Conservation (phyloP, 2,113 vertebrate species). For the Centropus bengalensis region DNA sequence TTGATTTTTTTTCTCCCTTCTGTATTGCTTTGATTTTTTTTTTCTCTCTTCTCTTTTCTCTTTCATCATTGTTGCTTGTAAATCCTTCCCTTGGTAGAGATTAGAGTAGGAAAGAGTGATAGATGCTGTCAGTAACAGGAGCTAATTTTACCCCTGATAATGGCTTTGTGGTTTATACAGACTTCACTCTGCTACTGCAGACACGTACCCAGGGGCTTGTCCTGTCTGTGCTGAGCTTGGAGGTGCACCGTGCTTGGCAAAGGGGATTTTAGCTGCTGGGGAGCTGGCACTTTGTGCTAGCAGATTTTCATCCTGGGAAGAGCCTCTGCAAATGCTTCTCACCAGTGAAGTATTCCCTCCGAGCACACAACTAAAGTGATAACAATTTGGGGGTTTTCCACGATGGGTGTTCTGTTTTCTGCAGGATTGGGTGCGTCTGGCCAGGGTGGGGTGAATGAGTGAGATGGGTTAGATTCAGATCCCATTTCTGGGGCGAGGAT, state of each 20-base stretch:
- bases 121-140: slow-evolving; percentile 71
- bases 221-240: background rate
- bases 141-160: slow-evolving; percentile 76
- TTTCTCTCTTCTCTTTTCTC: background rate
- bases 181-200: background rate
- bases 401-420: background rate
- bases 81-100: slow-evolving; percentile 76
- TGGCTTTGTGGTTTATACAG: slow-evolving; percentile 56
- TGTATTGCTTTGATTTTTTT: slow-evolving; percentile 51
- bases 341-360: background rate
- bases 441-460: rapidly evolving
- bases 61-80: slow-evolving; percentile 73
- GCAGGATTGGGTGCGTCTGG: rapidly evolving
- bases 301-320: background rate
- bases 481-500: background rate
- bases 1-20: slow-evolving; percentile 42
- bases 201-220: background rate
- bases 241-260: background rate
- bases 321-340: background rate
- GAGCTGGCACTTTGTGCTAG: background rate
- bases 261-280: background rate
- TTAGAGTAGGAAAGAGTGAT: slow-evolving; percentile 73
- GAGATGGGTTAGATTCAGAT: background rate
- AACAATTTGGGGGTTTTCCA: background rate
- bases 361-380: rapidly evolving